Conservation (phyloP, 2,888 invertebrate species). For the Stenchaetothrips biformis region DNA sequence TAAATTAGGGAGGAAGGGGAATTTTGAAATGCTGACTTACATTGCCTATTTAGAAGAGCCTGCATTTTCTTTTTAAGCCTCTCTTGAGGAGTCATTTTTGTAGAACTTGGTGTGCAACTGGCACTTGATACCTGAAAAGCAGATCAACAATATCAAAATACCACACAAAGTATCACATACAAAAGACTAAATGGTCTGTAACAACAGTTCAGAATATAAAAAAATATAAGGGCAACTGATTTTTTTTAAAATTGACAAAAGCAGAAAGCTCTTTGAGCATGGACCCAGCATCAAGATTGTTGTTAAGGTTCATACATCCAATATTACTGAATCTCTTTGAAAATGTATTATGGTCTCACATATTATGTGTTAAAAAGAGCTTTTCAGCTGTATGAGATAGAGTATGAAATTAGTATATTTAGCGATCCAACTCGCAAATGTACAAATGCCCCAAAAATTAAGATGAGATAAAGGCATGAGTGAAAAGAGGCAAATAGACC, state of each 20-base stretch:
- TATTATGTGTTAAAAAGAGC: too few relatives aligned
- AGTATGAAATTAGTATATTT: too few relatives aligned
- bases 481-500: slow-evolving; percentile 29
- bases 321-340: background rate
- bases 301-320: background rate
- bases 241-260: too few relatives aligned
- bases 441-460: too few relatives aligned
- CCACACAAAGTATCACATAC: background rate
- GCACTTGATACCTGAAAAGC: slow-evolving; percentile 1
- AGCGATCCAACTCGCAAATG: too few relatives aligned
- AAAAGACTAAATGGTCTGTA: too few relatives aligned
- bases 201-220: background rate
- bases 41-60: slow-evolving; percentile 73
- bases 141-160: background rate
- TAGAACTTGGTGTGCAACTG: slow-evolving; percentile 43
- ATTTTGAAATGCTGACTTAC: slow-evolving; percentile 51
- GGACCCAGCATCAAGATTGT: background rate
- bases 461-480: slow-evolving; percentile 28
- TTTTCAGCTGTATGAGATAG: too few relatives aligned
- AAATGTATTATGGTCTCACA: too few relatives aligned
- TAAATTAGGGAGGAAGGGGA: slow-evolving; percentile 31
- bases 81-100: slow-evolving; percentile 74
- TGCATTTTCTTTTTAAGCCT: slow-evolving; percentile 91
- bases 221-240: background rate
- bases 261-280: background rate